phyloP scores from a whole-genome alignment of 2,888 invertebrate genomes.

The Rhingia rostrata region DNA sequence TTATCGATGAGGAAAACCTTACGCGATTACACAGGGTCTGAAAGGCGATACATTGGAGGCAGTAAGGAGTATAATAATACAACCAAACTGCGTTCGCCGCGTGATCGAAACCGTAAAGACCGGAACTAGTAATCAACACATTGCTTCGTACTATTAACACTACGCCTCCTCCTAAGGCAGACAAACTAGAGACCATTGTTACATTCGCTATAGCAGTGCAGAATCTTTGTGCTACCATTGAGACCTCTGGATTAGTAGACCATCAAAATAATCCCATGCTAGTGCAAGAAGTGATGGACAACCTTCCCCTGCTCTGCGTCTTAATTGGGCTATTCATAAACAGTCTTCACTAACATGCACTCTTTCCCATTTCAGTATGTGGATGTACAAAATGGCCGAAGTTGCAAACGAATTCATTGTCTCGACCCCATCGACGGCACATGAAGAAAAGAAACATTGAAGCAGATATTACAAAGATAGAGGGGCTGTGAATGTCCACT shows the following conservation, averaged over 20 bases:
- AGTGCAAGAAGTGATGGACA: slow-evolving; percentile 44
- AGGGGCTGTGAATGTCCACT: slow-evolving; percentile 9
- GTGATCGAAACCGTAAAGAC: background rate
- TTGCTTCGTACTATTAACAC: too few relatives aligned
- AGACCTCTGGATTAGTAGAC: background rate
- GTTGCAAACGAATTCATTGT: slow-evolving; percentile 12
- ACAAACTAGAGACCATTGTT: background rate
- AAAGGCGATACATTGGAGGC: slow-evolving; percentile 4
- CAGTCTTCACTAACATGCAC: background rate
- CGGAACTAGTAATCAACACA: too few relatives aligned
- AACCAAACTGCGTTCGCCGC: background rate
- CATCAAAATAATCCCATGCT: slow-evolving; percentile 23
- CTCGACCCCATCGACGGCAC: background rate
- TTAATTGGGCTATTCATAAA: slow-evolving; percentile 49
- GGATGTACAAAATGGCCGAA: slow-evolving; percentile 26
- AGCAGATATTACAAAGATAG: slow-evolving; percentile 18
- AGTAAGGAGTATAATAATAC: background rate
- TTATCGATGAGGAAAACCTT: slow-evolving; percentile 19
- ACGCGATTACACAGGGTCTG: slow-evolving; percentile 15
- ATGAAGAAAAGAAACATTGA: slow-evolving; percentile 21
- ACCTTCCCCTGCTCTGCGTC: slow-evolving; percentile 26
- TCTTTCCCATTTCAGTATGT: slow-evolving; percentile 22
- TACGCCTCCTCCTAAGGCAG: too few relatives aligned
- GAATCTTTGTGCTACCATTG: slow-evolving; percentile 10
- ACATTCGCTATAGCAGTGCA: slow-evolving; percentile 22